Base-by-base conservation (phyloP, 1,140 invertebrate species). In the Caerostris darwini region DNA sequence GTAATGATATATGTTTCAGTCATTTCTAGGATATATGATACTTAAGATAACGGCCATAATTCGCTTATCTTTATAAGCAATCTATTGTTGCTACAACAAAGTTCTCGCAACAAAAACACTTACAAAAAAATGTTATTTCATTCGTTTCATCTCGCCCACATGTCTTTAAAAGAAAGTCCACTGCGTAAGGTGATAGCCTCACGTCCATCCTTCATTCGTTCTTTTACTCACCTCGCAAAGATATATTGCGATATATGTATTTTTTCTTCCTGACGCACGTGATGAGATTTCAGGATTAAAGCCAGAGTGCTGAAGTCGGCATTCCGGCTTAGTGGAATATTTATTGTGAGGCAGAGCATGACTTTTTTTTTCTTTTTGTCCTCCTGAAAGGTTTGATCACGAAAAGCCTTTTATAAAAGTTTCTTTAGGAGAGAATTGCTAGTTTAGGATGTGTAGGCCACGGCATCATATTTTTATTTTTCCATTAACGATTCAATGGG, bases 301-400 rank as follows among this genome's bases (percentile, higher is more conserved):
- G 59, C 5, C 71, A 82, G 71, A 91, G 90, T 91, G 90, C 90
- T 82, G 77, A 91, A 81, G 69, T 91, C 90, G 77, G 90, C 90
- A 82, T 91, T 82, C 61, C 71, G 90, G 90, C 90, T 91, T 91
- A 91, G 90, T 82, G 50, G 90, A 91, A 91, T 91, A 91, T 91
- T 91, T 91, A 91, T 91, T 91, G 90, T 91, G 90, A 53, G 77
- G 71, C 56, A 56, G 57, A 82, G 71, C 56, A 19, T 91, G 19
- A 59, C 50, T 82, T 91, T 81, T 59, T 59, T 82, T 5, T 58
- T 53, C 54, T 61, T 14, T 6, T 67, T 87, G 58, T 88, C 17
- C 5, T 64, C 86, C 59, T 88, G 86, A 88, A 88, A 67, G 86
- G 86, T 67, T 88, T 88, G 86, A 88, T 88, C 86, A 88, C 86